These are phyloP conservation scores for Phymatocera aterrima DNA, from an alignment of 2,888 invertebrate species.

Conservation along the genomic window DNA sequence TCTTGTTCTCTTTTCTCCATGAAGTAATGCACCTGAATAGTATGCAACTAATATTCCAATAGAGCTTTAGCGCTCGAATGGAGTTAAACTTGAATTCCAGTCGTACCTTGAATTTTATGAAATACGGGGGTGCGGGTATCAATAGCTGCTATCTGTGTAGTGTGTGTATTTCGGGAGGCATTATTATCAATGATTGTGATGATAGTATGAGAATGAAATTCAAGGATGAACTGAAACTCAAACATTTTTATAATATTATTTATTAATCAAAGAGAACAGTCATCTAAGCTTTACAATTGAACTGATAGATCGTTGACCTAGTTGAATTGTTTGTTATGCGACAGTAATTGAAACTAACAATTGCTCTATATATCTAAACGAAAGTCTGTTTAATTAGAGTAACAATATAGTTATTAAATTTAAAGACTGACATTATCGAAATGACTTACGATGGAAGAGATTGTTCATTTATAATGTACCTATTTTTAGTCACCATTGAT, in stretches of 20 bases:
- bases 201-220: not conserved
- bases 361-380: conserved; percentile 55
- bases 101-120: no score
- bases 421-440: conserved; percentile 31
- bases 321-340: conserved; percentile 52
- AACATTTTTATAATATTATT: conserved; percentile 49
- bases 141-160: no score
- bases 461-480: conserved; percentile 29
- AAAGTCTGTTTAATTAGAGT: conserved; percentile 51
- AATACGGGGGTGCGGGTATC: no score
- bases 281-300: conserved; percentile 65
- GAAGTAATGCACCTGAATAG: no score
- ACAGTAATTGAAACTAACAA: conserved; percentile 61
- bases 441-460: conserved; percentile 36
- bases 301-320: conserved; percentile 61
- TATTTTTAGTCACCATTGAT: conserved; percentile 8
- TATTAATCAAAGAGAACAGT: conserved; percentile 68
- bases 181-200: no score
- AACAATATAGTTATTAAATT: conserved; percentile 49
- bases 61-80: no score
- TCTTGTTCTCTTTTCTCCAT: no score
- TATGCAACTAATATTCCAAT: no score
- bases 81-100: no score
- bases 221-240: not conserved
- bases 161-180: no score